phyloP scores from a whole-genome alignment of 2,113 vertebrate genomes.

The Addax nasomaculatus region DNA sequence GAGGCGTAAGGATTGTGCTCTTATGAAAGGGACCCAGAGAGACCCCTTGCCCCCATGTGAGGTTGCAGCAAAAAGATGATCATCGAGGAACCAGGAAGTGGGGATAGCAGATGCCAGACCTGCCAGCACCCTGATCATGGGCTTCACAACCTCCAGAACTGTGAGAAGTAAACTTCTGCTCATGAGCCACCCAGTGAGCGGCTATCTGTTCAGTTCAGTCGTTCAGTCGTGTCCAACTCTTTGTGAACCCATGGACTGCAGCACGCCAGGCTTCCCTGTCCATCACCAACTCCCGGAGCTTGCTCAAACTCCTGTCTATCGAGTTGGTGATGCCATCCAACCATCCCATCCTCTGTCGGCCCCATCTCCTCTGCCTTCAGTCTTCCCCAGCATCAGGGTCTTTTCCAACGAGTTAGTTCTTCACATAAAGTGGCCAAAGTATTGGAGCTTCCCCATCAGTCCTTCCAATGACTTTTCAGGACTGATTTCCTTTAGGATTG shows the following conservation, averaged over 20 bases:
- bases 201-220: background rate
- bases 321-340: background rate
- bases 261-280: background rate
- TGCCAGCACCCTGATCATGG: background rate
- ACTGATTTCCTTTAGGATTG: background rate
- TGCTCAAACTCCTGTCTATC: background rate
- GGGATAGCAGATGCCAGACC: background rate
- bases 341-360: background rate
- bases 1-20: background rate
- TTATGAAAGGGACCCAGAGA: background rate
- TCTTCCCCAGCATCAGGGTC: background rate
- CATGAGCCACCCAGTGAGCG: background rate
- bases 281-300: background rate
- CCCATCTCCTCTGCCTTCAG: background rate
- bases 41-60: background rate
- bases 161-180: background rate
- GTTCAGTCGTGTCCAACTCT: rapidly evolving
- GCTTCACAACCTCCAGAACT: background rate
- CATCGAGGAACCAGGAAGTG: background rate
- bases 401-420: background rate
- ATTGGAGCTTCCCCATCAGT: background rate
- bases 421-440: background rate
- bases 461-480: background rate
- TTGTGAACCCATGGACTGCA: background rate
- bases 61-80: background rate